A percentile compares a stretch with the other conserved stretches of the same genome.
Conservation (phyloP, 2,888 invertebrate species). For the Andrena praecox region DNA sequence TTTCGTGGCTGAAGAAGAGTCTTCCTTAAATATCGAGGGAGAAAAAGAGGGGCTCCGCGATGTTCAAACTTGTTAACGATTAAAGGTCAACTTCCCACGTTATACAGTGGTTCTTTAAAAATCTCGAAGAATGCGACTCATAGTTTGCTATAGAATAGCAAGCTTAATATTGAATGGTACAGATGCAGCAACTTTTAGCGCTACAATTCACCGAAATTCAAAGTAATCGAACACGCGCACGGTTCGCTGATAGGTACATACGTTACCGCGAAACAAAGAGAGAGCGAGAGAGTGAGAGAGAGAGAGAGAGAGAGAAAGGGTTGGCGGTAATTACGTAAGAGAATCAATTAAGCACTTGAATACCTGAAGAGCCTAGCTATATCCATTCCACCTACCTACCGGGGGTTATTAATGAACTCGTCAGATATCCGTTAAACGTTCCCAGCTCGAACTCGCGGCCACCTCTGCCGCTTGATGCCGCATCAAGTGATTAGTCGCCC, state of each 20-base stretch:
- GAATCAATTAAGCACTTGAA: conserved; percentile 77
- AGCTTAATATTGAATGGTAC: no score
- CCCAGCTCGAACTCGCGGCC: conserved; percentile 63
- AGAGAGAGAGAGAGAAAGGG: conserved; percentile 53
- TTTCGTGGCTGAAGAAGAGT: conserved; percentile 13
- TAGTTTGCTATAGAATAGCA: not conserved
- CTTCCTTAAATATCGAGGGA: not conserved
- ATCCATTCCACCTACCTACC: conserved; percentile 68
- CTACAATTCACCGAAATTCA: not conserved
- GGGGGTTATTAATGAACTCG: conserved; percentile 80
- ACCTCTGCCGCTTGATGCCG: conserved; percentile 26
- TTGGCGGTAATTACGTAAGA: conserved; percentile 74
- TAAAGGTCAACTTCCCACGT: not conserved
- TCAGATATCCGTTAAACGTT: conserved; percentile 79
- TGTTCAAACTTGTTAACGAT: not conserved
- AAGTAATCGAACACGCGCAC: not conserved
- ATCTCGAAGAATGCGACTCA: not conserved
- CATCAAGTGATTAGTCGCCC: conserved; percentile 59
- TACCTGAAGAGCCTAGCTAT: conserved; percentile 66
- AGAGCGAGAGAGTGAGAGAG: not conserved
- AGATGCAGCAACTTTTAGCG: not conserved
- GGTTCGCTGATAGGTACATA: not conserved
- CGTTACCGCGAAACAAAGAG: not conserved
- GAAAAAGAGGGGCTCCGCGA: not conserved
- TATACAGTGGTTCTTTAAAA: not conserved